A percentile compares a stretch with the other conserved stretches of the same genome.
Conservation (phyloP, 2,113 vertebrate genomes). For the human region DNA sequence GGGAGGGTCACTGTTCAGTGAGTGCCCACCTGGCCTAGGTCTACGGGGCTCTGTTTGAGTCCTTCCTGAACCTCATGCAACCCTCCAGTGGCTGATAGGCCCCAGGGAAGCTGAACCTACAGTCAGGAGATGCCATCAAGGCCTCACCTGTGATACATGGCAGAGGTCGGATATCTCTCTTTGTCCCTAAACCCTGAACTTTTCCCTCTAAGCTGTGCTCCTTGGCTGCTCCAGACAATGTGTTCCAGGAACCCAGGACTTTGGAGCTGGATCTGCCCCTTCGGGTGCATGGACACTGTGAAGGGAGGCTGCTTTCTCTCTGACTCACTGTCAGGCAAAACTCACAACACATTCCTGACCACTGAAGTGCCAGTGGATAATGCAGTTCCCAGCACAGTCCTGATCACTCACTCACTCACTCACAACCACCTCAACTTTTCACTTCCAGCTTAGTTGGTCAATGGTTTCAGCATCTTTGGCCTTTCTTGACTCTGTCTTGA, state of each 20-base stretch:
- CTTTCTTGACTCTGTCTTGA: neutral
- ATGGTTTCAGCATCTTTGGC: neutral
- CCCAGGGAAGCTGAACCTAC: neutral
- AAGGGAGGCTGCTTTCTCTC: neutral
- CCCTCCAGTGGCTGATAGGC: neutral
- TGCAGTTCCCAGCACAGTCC: accelerated
- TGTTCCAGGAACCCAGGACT: accelerated
- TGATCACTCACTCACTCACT: too few species aligned
- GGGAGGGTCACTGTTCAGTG: neutral
- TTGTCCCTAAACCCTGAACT: neutral
- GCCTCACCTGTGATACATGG: too few species aligned
- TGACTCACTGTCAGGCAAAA: accelerated
- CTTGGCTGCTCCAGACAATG: neutral
- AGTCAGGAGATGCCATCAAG: neutral
- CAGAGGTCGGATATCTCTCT: neutral
- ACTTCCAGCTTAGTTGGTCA: neutral
- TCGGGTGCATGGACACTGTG: accelerated
- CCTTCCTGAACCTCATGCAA: neutral
- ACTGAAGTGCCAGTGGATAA: neutral
- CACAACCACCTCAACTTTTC: neutral
- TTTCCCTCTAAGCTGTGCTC: neutral
- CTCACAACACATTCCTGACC: accelerated
- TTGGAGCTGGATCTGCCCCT: accelerated
- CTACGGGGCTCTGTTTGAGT: neutral
- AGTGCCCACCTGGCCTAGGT: too few species aligned